Evolutionary conservation across 2,113 vertebrate genomes (phyloP).

Genomic region (Ceyx melanurus): DNA sequence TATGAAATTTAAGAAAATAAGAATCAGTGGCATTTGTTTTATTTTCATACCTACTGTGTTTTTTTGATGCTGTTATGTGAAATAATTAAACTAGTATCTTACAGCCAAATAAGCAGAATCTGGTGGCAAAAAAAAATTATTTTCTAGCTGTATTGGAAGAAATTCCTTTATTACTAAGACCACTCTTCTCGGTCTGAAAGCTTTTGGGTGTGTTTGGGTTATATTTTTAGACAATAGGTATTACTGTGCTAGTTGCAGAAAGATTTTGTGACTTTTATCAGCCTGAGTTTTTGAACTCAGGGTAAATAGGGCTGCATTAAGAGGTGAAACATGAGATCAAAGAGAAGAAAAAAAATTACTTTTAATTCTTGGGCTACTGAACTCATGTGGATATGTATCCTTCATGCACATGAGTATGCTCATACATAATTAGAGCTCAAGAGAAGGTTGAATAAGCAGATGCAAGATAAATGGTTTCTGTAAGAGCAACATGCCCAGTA

Average conservation of each 20-base stretch:
- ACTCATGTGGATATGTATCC: neutral
- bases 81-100: neutral
- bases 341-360: neutral
- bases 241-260: neutral
- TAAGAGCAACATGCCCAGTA: neutral
- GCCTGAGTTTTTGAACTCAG: neutral
- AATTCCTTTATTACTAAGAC: neutral
- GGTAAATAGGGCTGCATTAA: neutral
- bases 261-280: neutral
- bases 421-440: fast-evolving
- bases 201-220: neutral
- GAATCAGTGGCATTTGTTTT: neutral
- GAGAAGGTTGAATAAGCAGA: neutral
- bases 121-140: neutral
- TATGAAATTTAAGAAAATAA: neutral
- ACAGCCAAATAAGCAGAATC: neutral
- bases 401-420: neutral
- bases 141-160: neutral
- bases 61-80: neutral
- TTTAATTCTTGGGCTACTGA: neutral
- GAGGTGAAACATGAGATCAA: neutral
- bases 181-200: neutral
- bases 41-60: neutral
- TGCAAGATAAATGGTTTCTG: neutral
- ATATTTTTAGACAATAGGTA: neutral